Base-by-base conservation (phyloP, 2,113 vertebrate genomes). In the Spilogale gracilis region DNA sequence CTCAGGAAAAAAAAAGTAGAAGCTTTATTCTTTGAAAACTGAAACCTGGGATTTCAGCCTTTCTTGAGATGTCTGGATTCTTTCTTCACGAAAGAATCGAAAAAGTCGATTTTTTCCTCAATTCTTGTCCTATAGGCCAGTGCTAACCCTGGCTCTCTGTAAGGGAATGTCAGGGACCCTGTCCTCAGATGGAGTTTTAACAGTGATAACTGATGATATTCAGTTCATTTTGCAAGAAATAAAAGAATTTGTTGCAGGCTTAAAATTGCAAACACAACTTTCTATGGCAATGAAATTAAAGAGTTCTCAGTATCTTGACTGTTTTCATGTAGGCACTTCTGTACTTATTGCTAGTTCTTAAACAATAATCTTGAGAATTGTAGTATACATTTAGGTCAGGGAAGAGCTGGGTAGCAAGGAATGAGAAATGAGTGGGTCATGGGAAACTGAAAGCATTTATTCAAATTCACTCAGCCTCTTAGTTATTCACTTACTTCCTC, bases 1-100 rank as follows among this genome's bases (percentile, higher is more conserved):
- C 3, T 23, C 79, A 50, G 56, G 56, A 69, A 21, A 30, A 71
- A 96, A 96, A 89, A 74, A 94, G 10, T 7, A 89, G 50, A 67
- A 88, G 63, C 27, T 88, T 78, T 52, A n/a, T 67, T 92, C 45
- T 86, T 48, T 85, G 43, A 94, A 92, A 94, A 92, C 11, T 74
- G n/a, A 95, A 92, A 45, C 74, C 48, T 48, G 78, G 78, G 48
- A 71, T 94, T 94, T 71, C 61, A 95, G 54, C 4, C 52, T 84
- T 79, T 83, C 54, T 91, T 23, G 18, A 65, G 25, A 78, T 91
- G 17, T 32, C 18, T 92, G 13, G 60, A 74, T 45, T 89, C 56
- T 74, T 95, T 67, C 30, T 21, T 89, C 38, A 38, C 38, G 38
- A 38, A 38, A 38, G 38, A 38, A 38, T 38, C 38, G 38, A 38